Evolutionary conservation across 2,888 invertebrate genomes (phyloP), one percentile per base, ranked within the genome.

Genomic region (Stramonita haemastoma): DNA sequence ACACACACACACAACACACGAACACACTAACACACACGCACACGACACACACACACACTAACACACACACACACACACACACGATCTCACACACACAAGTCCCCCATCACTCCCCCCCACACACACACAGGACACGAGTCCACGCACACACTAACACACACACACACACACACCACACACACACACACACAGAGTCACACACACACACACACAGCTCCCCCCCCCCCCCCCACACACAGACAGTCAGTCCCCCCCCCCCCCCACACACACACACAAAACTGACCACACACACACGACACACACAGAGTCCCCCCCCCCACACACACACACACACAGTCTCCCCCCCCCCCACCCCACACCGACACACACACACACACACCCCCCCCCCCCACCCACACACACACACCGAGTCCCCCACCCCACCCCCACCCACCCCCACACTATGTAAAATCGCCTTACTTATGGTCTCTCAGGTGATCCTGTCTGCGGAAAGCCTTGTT

Each of bases 341-440:
- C 11, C 60, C 60, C 11, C 60, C 11, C 60, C 11, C 11, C 60
- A 60, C 60, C 11, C 11, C 81, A 46, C 81, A 46, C 81, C 36
- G 46, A 46, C 81, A 83, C 81, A 81, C 81, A 81, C 36, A 22
- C 81, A 46, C 81, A 83, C 81, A 46, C 81, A 83, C 66, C 2
- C 66, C 17, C 66, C 2, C 66, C 2, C 66, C 11, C 60, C 60
- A 60, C 8, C 8, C 36, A 19, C 4, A 70, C 70, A 22, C 70
- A 70, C 70, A 70, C 70, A 70, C 22, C 22, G 26, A 70, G 70
- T 26, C 60, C 60, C 60, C 60, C 13, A 66, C 46, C 2, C 46
- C 2, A 46, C 66, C 2, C 66, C 2, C 66, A 66, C 66, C 2
- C 66, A 66, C 66, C 2, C 13, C 66, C 66, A 66, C 2, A 22